Evolutionary conservation across 2,888 invertebrate species (phyloP), one percentile per base, ranked within the genome.

Genomic region (Eremobia ochroleuca): DNA sequence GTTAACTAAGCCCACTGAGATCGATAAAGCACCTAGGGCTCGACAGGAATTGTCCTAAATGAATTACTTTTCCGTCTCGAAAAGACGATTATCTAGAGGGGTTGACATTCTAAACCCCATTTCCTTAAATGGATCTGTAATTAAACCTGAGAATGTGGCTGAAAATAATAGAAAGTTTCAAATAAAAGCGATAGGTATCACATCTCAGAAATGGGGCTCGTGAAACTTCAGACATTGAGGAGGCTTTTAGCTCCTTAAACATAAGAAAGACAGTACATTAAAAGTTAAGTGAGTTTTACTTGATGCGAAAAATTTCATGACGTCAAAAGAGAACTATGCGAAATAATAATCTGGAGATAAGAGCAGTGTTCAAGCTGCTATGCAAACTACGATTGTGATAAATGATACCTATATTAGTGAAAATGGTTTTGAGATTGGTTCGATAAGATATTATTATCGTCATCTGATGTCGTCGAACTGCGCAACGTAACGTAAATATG

Each of bases 11-110:
- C 71, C 69, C 68, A 76, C 72, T 25, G 85, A 75, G 76, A 85
- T 85, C 85, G 85, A 87, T 87, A 85, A 77, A 85, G 70, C 87
- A 85, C 76, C 81, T 72, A 85, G 71, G 80, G 81, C 85, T 76
- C 68, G 73, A 84, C 85, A 87, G 85, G 55, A 84, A 85, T 75
- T 80, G 72, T 81, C 71, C 59, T 87, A 87, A 87, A 85, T 61
- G 72, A 85, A 87, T 85, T 85, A 70, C 65, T 87, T 76, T 76
- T 65, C 71, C 81, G 61, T 13, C 70, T 80, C 61, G 46, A 34
- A 31, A 66, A 74, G 61, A 55, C 73, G 73, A 87, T 87, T 85
- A 72, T 87, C 72, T 61, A 31, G 62, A 46, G 67, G 73, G 64
- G 80, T 62, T 65, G 59, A 75, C 58, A 79, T 79, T 83, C 43